These are phyloP conservation scores for Plusia festucae DNA, from an alignment of 2,888 invertebrate species.

Conservation along the genomic window DNA sequence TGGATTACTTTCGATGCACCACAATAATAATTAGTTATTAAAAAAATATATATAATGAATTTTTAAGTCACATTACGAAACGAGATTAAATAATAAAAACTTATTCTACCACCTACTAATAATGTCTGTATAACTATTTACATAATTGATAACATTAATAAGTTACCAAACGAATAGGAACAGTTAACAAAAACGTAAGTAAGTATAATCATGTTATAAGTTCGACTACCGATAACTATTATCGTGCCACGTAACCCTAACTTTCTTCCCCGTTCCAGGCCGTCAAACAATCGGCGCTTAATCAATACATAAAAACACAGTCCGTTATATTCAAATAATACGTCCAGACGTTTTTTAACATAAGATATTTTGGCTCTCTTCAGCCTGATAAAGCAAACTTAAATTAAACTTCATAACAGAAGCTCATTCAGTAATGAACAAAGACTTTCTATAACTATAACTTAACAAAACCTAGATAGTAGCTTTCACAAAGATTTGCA, in stretches of 20 bases:
- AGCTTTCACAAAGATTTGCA: conserved; percentile 4
- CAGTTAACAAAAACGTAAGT: conserved; percentile 29
- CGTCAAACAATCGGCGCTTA: conserved; percentile 40
- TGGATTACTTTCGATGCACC: background rate
- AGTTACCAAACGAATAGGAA: conserved; percentile 13
- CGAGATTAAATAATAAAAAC: no score
- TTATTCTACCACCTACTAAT: background rate
- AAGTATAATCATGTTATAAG: conserved; percentile 36
- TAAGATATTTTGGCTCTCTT: background rate
- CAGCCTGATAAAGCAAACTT: background rate
- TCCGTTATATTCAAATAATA: background rate
- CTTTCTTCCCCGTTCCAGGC: conserved; percentile 59
- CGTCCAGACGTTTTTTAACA: background rate
- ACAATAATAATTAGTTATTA: background rate
- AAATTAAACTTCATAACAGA: background rate
- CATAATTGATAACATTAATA: background rate
- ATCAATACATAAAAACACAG: conserved; percentile 18
- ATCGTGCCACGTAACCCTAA: conserved; percentile 48
- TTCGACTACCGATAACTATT: conserved; percentile 23
- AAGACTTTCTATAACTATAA: conserved; percentile 1
- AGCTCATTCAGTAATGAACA: background rate
- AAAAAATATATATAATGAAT: background rate
- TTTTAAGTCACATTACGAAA: no score
- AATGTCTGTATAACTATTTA: background rate
- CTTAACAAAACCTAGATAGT: background rate